phyloP scores from a whole-genome alignment of 2,797 vertebrate genomes.

The Gambelia wislizenii region DNA sequence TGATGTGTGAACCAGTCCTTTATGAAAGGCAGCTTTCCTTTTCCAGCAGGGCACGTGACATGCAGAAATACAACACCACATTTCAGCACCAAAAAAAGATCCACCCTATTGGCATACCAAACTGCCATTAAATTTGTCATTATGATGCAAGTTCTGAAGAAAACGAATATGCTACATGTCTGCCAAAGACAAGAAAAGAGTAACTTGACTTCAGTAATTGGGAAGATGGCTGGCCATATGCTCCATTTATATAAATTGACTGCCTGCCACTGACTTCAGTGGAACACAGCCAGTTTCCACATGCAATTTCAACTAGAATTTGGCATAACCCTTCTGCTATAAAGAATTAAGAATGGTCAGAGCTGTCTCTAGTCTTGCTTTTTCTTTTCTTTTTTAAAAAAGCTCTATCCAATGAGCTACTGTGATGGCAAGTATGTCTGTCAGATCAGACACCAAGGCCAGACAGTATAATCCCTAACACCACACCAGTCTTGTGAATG shows the following conservation, averaged over 20 bases:
- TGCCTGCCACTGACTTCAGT: slow-evolving; percentile 18
- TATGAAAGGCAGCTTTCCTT: neutral
- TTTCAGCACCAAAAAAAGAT: neutral
- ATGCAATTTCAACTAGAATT: slow-evolving; percentile 42
- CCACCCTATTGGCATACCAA: neutral
- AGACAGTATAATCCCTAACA: slow-evolving; percentile 1
- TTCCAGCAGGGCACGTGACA: neutral
- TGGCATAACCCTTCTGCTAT: slow-evolving; percentile 35
- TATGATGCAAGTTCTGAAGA: neutral
- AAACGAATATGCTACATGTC: neutral
- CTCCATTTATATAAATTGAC: slow-evolving; percentile 38
- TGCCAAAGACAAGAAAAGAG: slow-evolving; percentile 30
- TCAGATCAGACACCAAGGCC: slow-evolving; percentile 4
- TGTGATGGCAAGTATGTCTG: slow-evolving; percentile 15
- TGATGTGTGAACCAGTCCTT: neutral
- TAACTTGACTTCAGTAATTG: slow-evolving; percentile 9
- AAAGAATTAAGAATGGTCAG: slow-evolving; percentile 32
- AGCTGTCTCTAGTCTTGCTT: slow-evolving; percentile 22
- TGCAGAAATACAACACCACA: neutral
- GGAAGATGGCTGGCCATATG: slow-evolving; percentile 33
- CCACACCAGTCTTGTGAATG: neutral
- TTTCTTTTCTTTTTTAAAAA: neutral
- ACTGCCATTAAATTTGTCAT: neutral
- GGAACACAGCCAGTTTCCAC: slow-evolving; percentile 32
- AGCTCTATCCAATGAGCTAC: slow-evolving; percentile 1